These are phyloP conservation scores for Polymixis flavicincta DNA, from an alignment of 2,888 invertebrate species.

Conservation along the genomic window DNA sequence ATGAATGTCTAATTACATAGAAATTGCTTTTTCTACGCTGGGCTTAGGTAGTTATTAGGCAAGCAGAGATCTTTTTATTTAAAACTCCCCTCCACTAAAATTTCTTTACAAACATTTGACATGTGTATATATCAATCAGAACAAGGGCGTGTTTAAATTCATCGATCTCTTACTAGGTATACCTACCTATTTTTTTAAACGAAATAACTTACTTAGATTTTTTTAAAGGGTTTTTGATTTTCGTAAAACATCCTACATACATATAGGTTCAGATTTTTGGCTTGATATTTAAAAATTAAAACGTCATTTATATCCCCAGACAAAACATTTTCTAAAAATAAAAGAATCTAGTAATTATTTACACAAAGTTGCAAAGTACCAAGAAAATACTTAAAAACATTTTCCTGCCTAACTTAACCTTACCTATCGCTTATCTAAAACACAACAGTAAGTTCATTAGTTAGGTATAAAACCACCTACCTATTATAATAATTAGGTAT, in stretches of 20 bases:
- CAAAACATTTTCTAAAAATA: not conserved
- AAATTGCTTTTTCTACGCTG: not conserved
- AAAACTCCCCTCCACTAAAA: not conserved
- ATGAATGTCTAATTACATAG: not conserved
- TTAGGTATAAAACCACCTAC: conserved; percentile 26
- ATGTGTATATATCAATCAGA: not conserved
- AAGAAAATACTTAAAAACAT: not conserved
- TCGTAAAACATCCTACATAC: too few relatives aligned
- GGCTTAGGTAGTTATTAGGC: not conserved
- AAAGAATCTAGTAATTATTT: not conserved
- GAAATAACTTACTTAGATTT: not conserved
- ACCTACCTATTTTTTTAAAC: not conserved
- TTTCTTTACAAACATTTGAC: not conserved
- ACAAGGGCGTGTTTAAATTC: not conserved
- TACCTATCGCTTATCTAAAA: not conserved
- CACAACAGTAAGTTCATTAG: not conserved
- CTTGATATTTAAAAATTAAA: not conserved
- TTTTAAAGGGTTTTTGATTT: not conserved
- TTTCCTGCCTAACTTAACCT: not conserved
- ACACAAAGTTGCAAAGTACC: not conserved
- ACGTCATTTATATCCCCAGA: not conserved
- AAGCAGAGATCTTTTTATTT: not conserved
- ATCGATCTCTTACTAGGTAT: not conserved
- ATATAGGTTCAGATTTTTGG: not conserved
- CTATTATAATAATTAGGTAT: conserved; percentile 50